Conservation (phyloP, 2,888 invertebrate genomes). For the Tupiocoris notatus region DNA sequence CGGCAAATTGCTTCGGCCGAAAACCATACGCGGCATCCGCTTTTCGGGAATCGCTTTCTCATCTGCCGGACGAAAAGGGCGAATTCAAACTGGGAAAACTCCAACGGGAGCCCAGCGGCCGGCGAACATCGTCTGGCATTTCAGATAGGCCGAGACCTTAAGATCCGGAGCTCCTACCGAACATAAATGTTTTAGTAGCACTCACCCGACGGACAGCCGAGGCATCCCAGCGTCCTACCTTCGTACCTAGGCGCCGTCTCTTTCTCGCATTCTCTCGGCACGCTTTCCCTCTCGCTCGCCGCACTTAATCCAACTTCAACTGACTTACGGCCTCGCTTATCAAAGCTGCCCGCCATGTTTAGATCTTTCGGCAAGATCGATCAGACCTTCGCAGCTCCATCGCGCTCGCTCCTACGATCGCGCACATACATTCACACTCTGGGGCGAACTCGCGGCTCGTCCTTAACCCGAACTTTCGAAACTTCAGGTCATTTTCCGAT, state of each 20-base stretch:
- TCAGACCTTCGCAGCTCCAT: background rate
- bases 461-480: background rate
- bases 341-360: conserved; percentile 15
- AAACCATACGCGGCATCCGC: too few relatives aligned
- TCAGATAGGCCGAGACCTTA: background rate
- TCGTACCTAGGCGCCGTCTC: background rate
- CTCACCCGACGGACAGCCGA: conserved; percentile 4
- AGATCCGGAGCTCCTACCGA: conserved; percentile 20
- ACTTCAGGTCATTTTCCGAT: conserved; percentile 38
- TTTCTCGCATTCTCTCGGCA: background rate
- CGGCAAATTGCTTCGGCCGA: too few relatives aligned
- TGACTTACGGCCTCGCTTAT: conserved; percentile 40
- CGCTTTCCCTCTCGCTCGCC: conserved; percentile 5
- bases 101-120: background rate
- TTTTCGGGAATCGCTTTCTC: too few relatives aligned
- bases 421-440: background rate
- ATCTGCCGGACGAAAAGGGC: background rate
- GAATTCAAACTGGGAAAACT: background rate
- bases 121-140: background rate
- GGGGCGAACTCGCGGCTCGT: background rate
- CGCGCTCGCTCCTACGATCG: background rate
- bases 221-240: background rate
- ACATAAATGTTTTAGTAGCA: conserved; percentile 43
- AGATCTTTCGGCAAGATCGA: conserved; percentile 40
- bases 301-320: conserved; percentile 42